Evolutionary conservation across 2,113 vertebrate species (phyloP), one percentile per base, ranked within the genome.

Genomic region (Gadus macrocephalus): DNA sequence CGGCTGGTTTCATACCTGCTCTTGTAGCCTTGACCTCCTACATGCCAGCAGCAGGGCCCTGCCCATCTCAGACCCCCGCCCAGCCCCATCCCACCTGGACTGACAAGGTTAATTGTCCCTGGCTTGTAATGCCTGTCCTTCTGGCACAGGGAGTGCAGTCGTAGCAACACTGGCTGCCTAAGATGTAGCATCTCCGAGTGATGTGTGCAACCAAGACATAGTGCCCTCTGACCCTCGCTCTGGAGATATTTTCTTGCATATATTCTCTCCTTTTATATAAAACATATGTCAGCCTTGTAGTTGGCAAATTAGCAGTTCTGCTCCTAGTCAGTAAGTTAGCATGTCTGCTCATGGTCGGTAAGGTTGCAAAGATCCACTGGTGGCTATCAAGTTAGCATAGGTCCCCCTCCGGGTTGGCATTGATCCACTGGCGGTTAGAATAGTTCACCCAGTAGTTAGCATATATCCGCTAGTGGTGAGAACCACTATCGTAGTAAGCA

Each of bases 71-170:
- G 69, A 35, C 53, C 84, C 82, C 78, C 77, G 81, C 85, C 85
- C 71, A 35, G 49, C 83, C 82, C 77, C 42, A 49, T 14, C 42
- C 8, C 42, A 49, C 42, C 75, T 59, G 25, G 53, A 64, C 76
- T 87, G 87, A 87, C 87, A 87, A 87, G 87, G 87, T 87, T 85
- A 88, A 88, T 89, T 83, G 86, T 85, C 70, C 77, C 42, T 76
- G 73, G 72, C 53, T 84, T 84, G 83, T 87, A 82, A 67, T 71
- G 75, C 71, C 74, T 63, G 75, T 83, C 83, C 78, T 84, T 77
- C 49, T 35, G 19, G n/a, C 73, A 76, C 79, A 81, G 81, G 82
- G 72, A 81, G 62, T 75, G 58, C 69, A 78, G 78, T 86, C 81
- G 79, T 71, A 79, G 72, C 75, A 76, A 71, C 63, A 22, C 61